Conservation (phyloP, 2,888 invertebrate species). For the Philopedon plagiatum region DNA sequence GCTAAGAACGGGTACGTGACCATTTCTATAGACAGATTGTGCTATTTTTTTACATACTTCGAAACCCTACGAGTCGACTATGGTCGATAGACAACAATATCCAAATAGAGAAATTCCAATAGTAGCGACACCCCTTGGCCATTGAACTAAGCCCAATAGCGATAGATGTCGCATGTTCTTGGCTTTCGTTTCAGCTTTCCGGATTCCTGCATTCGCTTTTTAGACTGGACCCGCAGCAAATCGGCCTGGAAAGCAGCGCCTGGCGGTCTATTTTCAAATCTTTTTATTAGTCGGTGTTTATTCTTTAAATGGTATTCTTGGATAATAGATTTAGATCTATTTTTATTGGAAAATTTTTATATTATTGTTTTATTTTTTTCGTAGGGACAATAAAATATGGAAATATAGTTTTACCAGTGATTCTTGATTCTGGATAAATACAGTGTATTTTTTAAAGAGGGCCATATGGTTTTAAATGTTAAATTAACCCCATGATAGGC, state of each 20-base stretch:
- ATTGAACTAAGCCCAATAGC: slow-evolving; percentile 60
- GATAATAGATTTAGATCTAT: slow-evolving; percentile 2
- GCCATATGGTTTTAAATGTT: no score
- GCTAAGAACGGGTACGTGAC: no score
- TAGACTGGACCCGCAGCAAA: slow-evolving; percentile 23
- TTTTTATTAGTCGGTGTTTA: slow-evolving; percentile 30
- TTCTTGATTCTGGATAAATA: background rate
- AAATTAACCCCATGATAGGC: no score
- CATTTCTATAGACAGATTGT: background rate
- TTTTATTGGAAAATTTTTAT: slow-evolving; percentile 3
- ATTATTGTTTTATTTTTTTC: background rate
- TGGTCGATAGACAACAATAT: background rate
- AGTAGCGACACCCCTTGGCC: slow-evolving; percentile 66
- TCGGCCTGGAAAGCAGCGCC: slow-evolving; percentile 35
- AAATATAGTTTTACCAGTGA: background rate
- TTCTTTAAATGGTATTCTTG: slow-evolving; percentile 18
- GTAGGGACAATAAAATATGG: background rate
- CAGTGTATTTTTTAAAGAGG: no score
- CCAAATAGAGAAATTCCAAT: slow-evolving; percentile 48
- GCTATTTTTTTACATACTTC: no score
- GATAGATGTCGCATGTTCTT: slow-evolving; percentile 65
- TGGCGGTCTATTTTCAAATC: slow-evolving; percentile 18
- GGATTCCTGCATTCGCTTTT: slow-evolving; percentile 54
- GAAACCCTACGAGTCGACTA: slow-evolving; percentile 21
- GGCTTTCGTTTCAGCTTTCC: slow-evolving; percentile 53